Base-by-base conservation (phyloP, 2,888 invertebrate species). In the Hirtodrosophila duncani region DNA sequence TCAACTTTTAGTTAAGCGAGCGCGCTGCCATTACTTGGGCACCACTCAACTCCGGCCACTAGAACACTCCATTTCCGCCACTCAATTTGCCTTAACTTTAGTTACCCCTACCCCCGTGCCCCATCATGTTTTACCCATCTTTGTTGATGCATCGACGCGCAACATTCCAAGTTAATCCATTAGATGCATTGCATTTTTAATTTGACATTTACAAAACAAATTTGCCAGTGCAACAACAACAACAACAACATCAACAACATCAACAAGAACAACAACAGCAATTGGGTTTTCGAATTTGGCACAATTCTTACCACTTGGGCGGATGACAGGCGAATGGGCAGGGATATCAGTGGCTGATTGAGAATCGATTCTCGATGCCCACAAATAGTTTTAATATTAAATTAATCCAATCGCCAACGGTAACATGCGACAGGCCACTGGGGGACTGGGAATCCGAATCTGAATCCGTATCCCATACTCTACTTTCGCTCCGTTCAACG, bases 111-210 rank as follows among this genome's bases (percentile, higher is more conserved):
- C n/a, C n/a, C n/a, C n/a, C n/a, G n/a, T n/a, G n/a, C n/a, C n/a
- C n/a, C n/a, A 33, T 39, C 38, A 46, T 39, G 38, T 20, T 20
- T 52, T 53, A 30, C 36, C 44, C 44, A 63, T 59, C 48, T 63
- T 63, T 43, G 14, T 61, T 71, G 79, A 75, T 79, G 75, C 69
- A 79, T 75, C 60, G 78, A 69, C 58, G 72, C 56, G 52, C 56
- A 60, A 50, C 59, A 50, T 49, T 71, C 46, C 53, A 64, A 69
- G 72, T 63, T 75, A 75, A 75, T 75, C 75, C 75, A 75, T 75
- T 75, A 79, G 72, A 61, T 67, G 61, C 79, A 65, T 58, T 75
- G 79, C 77, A 75, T 75, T 67, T 75, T 75, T 75, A 79, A 75
- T 75, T 72, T 75, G 75, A 75, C 75, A 67, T 75, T 71, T 75